Percentiles rank a stretch among this genome's conserved stretches.
Conservation (phyloP, 2,113 vertebrate genomes). For the Megaceryle maxima region DNA sequence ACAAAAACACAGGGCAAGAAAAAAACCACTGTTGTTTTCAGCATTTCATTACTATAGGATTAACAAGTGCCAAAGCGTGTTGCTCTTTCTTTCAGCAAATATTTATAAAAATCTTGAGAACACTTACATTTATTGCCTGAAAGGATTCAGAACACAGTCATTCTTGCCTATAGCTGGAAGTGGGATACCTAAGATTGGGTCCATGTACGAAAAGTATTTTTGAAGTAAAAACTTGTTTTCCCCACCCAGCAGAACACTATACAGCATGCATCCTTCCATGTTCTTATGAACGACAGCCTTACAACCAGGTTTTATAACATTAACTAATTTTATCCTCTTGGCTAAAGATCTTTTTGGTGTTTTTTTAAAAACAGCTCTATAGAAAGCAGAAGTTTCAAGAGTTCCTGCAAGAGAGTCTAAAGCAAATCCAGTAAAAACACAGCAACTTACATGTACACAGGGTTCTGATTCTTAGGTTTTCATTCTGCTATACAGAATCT, state of each 20-base stretch:
- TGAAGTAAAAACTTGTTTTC: constrained; percentile 5
- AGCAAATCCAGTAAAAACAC: background rate
- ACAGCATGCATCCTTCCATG: background rate
- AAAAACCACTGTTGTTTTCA: background rate
- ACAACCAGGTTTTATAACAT: background rate
- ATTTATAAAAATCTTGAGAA: background rate
- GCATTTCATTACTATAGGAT: background rate
- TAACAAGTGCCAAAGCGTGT: background rate
- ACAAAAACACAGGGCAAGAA: background rate
- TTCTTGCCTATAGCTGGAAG: background rate
- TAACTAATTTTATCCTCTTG: background rate
- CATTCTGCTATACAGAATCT: background rate
- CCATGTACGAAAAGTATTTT: background rate
- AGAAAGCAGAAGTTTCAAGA: background rate
- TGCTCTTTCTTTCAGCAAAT: background rate
- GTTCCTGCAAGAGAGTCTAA: background rate
- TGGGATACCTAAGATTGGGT: background rate
- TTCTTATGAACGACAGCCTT: background rate
- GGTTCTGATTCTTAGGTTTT: constrained; percentile 9
- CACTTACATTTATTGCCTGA: background rate
- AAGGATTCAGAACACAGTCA: background rate
- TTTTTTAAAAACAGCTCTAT: background rate
- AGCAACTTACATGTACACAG: background rate
- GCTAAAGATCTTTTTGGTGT: background rate
- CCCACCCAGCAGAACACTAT: background rate